Evolutionary conservation across 2,888 invertebrate species (phyloP).

Genomic region (Gnatocerus cornutus): DNA sequence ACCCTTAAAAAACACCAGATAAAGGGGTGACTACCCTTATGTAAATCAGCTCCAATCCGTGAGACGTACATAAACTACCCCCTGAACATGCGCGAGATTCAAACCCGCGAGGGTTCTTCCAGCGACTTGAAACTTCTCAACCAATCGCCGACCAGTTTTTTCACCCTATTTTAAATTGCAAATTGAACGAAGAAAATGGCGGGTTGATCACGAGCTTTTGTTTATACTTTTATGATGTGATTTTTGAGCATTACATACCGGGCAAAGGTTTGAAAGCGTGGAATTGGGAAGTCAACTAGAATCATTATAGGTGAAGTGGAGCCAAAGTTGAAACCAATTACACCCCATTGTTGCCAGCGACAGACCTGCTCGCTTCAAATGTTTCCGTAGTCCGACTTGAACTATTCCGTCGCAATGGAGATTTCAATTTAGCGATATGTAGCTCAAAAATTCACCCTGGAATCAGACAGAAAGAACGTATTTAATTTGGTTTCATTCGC

Average conservation of each 20-base stretch:
- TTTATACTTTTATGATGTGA: slow-evolving; percentile 2
- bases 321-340: slow-evolving; percentile 71
- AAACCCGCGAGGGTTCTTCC: slow-evolving; percentile 49
- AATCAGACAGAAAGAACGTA: slow-evolving; percentile 27
- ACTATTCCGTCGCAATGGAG: slow-evolving; percentile 62
- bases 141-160: slow-evolving; percentile 58
- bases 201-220: not conserved
- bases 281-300: slow-evolving; percentile 59
- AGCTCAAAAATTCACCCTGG: slow-evolving; percentile 40
- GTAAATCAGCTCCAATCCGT: slow-evolving; percentile 61
- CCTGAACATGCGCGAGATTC: slow-evolving; percentile 46
- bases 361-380: slow-evolving; percentile 66
- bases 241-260: slow-evolving; percentile 1
- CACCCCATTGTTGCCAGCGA: slow-evolving; percentile 70
- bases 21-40: slow-evolving; percentile 57
- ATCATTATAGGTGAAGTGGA: slow-evolving; percentile 67
- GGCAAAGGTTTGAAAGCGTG: slow-evolving; percentile 47
- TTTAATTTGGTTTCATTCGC: slow-evolving; percentile 31
- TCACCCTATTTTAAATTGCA: slow-evolving; percentile 66
- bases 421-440: slow-evolving; percentile 68
- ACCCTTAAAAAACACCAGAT: slow-evolving; percentile 26
- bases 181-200: slow-evolving; percentile 56
- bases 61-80: slow-evolving; percentile 60
- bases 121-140: slow-evolving; percentile 58
- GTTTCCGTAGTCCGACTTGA: slow-evolving; percentile 56